phyloP scores from a whole-genome alignment of 2,888 invertebrate genomes.

The Eupithecia exiguata region DNA sequence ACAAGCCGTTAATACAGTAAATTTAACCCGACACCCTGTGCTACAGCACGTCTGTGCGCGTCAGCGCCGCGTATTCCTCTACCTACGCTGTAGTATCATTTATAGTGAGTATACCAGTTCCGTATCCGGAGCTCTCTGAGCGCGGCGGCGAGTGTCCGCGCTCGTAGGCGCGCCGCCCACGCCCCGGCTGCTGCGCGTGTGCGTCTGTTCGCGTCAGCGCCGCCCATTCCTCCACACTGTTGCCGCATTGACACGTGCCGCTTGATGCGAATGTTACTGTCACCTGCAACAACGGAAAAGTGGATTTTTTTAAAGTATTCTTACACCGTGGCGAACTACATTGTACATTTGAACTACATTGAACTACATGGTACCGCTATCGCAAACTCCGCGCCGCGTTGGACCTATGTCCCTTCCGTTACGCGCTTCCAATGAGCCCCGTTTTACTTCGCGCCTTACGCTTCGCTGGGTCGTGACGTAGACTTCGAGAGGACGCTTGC shows the following conservation, averaged over 20 bases:
- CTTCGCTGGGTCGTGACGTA: background rate
- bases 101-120: conserved; percentile 84
- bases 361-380: background rate
- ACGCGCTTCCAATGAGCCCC: no score
- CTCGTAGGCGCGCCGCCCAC: conserved; percentile 88
- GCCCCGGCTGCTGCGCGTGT: conserved; percentile 79
- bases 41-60: conserved; percentile 76
- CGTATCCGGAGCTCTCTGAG: conserved; percentile 92
- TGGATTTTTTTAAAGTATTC: no score
- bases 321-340: no score
- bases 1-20: background rate
- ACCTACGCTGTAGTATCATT: conserved; percentile 50
- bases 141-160: conserved; percentile 91
- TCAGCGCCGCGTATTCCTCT: conserved; percentile 64
- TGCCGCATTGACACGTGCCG: conserved; percentile 85
- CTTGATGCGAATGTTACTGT: conserved; percentile 81
- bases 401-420: background rate
- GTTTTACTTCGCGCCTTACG: background rate
- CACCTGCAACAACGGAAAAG: conserved; percentile 79
- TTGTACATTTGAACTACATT: no score
- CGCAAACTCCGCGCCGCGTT: background rate
- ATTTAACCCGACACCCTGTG: conserved; percentile 59
- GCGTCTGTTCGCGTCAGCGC: conserved; percentile 72
- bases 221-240: conserved; percentile 61
- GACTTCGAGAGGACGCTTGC: background rate